phyloP scores from a whole-genome alignment of 2,888 invertebrate species.

The Rutpela maculata region DNA sequence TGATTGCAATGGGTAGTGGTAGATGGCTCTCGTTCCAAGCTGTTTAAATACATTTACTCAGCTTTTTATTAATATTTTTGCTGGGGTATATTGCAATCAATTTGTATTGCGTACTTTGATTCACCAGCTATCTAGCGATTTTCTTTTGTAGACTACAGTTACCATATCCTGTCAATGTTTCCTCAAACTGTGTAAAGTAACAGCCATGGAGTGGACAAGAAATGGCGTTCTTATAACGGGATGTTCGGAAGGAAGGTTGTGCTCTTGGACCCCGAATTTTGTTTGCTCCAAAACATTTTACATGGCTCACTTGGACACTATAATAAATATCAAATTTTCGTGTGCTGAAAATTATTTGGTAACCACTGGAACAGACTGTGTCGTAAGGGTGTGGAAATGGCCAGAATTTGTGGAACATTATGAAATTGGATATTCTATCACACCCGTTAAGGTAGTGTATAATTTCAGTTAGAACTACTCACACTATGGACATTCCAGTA shows the following conservation, averaged over 20 bases:
- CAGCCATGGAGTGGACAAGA: constrained; percentile 54
- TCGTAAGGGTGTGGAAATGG: constrained; percentile 58
- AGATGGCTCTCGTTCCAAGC: too few relatives aligned
- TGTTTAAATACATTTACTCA: too few relatives aligned
- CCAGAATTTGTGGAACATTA: constrained; percentile 45
- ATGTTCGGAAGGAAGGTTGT: constrained; percentile 57
- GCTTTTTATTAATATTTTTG: too few relatives aligned
- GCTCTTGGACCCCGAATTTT: constrained; percentile 46
- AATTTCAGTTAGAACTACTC: background rate
- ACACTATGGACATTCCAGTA: background rate
- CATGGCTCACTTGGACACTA: constrained; percentile 51
- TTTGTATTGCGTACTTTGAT: too few relatives aligned
- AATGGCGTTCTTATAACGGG: constrained; percentile 55
- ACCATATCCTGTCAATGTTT: constrained; percentile 41
- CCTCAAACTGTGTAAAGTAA: constrained; percentile 46
- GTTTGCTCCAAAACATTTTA: constrained; percentile 11
- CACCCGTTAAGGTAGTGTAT: constrained; percentile 10
- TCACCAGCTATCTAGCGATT: too few relatives aligned
- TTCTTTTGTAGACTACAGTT: constrained; percentile 40
- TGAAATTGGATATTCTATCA: background rate
- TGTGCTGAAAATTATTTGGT: constrained; percentile 60
- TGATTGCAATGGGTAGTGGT: too few relatives aligned
- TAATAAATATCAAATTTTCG: constrained; percentile 60
- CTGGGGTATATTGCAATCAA: too few relatives aligned
- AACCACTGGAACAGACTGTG: constrained; percentile 56